Evolutionary conservation across 2,888 invertebrate genomes (phyloP).

Genomic region (Drosophila differens): DNA sequence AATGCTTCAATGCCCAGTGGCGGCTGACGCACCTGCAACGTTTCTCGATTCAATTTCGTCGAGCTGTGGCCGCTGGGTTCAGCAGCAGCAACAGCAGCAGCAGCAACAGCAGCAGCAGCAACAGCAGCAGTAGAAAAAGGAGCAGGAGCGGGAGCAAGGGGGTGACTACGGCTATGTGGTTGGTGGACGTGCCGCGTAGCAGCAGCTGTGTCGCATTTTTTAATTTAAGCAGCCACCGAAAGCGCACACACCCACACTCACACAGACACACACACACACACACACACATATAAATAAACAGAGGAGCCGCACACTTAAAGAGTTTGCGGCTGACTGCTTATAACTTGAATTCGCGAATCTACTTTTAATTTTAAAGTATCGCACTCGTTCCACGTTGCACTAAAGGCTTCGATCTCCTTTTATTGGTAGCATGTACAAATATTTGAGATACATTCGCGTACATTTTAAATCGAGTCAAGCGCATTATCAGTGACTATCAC

Average conservation of each 20-base stretch:
- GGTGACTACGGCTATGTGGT: neutral
- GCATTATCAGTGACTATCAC: neutral
- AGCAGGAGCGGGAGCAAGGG: neutral
- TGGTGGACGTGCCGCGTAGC: constrained; percentile 1
- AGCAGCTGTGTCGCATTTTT: constrained; percentile 45
- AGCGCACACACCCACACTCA: neutral
- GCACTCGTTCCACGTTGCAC: constrained; percentile 6
- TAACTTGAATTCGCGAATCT: constrained; percentile 7
- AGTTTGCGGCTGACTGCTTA: constrained; percentile 9
- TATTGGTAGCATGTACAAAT: constrained; percentile 58
- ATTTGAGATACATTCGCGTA: constrained; percentile 57
- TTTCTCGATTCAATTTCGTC: constrained; percentile 48
- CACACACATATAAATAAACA: constrained; percentile 2
- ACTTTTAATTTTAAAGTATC: constrained; percentile 12
- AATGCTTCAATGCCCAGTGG: constrained; percentile 45
- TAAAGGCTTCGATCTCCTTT: constrained; percentile 6
- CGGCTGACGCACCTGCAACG: constrained; percentile 50
- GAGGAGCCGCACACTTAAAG: constrained; percentile 18
- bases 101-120: neutral
- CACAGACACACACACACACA: neutral
- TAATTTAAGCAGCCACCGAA: constrained; percentile 25
- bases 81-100: neutral
- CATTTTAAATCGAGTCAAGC: neutral
- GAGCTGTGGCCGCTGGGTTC: constrained; percentile 28
- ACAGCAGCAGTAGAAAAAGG: neutral